Conservation (phyloP, 2,797 vertebrate genomes). For the Micropoecilia bifurca region DNA sequence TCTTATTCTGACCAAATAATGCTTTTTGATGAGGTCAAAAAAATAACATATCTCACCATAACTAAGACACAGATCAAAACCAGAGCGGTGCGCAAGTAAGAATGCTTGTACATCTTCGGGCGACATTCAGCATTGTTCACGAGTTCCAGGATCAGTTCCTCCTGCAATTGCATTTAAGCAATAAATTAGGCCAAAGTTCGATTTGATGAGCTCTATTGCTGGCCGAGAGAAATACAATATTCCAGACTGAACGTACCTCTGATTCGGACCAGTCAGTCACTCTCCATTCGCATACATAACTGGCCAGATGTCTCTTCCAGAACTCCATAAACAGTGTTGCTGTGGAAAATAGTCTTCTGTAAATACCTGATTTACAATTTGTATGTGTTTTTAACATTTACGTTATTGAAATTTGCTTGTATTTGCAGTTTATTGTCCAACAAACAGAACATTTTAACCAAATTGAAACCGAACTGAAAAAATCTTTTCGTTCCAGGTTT, state of each 20-base stretch:
- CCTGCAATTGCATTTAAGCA: conserved; percentile 73
- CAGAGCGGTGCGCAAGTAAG: conserved; percentile 84
- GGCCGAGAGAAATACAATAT: conserved; percentile 5
- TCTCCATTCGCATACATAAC: conserved; percentile 86
- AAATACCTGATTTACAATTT: background rate
- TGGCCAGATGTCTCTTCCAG: conserved; percentile 90
- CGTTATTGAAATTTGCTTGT: background rate
- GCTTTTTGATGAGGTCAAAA: background rate
- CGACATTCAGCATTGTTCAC: conserved; percentile 78
- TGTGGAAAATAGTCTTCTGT: conserved; percentile 52
- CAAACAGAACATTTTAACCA: background rate
- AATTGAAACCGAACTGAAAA: background rate
- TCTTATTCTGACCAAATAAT: background rate
- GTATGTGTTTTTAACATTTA: background rate
- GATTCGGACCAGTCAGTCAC: conserved; percentile 92
- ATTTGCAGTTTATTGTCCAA: background rate
- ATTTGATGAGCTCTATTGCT: background rate
- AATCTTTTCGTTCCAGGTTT: background rate
- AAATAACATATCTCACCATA: conserved; percentile 79
- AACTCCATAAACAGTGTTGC: conserved; percentile 95
- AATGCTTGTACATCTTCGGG: conserved; percentile 81
- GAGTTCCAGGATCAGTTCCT: conserved; percentile 89
- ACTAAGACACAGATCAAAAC: conserved; percentile 84
- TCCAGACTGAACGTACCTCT: conserved; percentile 81
- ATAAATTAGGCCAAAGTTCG: conserved; percentile 11